Evolutionary conservation across 1,140 invertebrate genomes (phyloP).

Genomic region (Drosophila bifasciata): DNA sequence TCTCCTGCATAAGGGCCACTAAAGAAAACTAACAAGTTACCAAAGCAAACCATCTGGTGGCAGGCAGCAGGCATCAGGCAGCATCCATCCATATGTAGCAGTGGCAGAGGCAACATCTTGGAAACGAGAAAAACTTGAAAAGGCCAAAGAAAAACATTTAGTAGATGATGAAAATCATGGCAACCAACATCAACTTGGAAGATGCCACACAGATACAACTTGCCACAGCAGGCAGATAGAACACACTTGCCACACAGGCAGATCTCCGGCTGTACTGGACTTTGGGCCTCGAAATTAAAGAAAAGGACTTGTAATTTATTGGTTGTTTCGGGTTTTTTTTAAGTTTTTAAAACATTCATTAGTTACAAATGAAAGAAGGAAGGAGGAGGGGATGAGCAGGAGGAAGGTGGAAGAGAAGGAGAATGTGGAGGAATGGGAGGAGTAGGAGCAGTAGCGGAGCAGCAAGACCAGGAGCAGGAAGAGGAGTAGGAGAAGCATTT

Average conservation of each 20-base stretch:
- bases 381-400: no score
- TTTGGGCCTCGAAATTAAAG: constrained; percentile 45
- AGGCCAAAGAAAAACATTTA: constrained; percentile 75
- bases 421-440: no score
- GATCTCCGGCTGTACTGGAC: no score
- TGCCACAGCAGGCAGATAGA: no score
- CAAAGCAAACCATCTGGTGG: constrained; percentile 69
- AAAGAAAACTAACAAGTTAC: constrained; percentile 82
- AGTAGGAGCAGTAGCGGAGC: no score
- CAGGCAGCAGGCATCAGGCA: constrained; percentile 23
- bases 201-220: constrained; percentile 25
- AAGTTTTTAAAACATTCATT: constrained; percentile 73
- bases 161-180: constrained; percentile 81
- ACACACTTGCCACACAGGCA: no score
- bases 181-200: constrained; percentile 71
- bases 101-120: constrained; percentile 35
- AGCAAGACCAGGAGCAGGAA: no score
- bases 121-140: constrained; percentile 71
- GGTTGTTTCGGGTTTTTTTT: constrained; percentile 46
- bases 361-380: constrained; percentile 49
- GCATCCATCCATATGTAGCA: constrained; percentile 20
- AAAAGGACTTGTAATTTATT: not conserved
- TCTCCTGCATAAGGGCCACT: constrained; percentile 53
- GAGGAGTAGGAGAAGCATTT: not conserved
- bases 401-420: no score